Base-by-base conservation (phyloP, 1,140 invertebrate genomes). In the Anastrepha ludens region DNA sequence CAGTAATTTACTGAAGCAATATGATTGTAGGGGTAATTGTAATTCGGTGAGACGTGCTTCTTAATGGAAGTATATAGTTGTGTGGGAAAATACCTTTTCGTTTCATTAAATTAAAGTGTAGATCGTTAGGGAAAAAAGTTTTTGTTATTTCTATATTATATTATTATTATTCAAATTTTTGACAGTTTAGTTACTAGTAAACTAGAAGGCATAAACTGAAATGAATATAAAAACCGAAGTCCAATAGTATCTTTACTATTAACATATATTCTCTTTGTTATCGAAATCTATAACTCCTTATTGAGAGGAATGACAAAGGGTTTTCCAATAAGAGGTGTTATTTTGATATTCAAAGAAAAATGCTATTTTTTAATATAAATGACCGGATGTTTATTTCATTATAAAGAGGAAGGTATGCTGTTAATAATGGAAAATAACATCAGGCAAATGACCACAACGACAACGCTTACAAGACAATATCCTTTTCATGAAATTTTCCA, bases 271-370 rank as follows among this genome's bases (percentile, higher is more conserved):
- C n/a, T n/a, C n/a, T n/a, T n/a, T n/a, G n/a, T n/a, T n/a, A n/a
- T n/a, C n/a, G n/a, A n/a, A 29, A 91, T 90, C 88, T 90, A 81
- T 67, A 90, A 89, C 89, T 94, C 92, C 87, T 91, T 91, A 65
- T 91, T 93, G 59, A 92, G 90, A 2, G 92, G 92, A 59, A 94
- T 92, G 47, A n/a, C n/a, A n/a, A n/a, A n/a, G n/a, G n/a, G n/a
- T n/a, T n/a, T n/a, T n/a, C n/a, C n/a, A n/a, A n/a, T n/a, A n/a
- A n/a, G n/a, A n/a, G n/a, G n/a, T n/a, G n/a, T n/a, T n/a, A n/a
- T n/a, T n/a, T n/a, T n/a, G n/a, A n/a, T n/a, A n/a, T n/a, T n/a
- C n/a, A n/a, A n/a, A n/a, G n/a, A n/a, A n/a, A n/a, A n/a, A n/a
- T n/a, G n/a, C n/a, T n/a, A n/a, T n/a, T n/a, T n/a, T n/a, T n/a